Base-by-base conservation (phyloP, 92 coral and sea anemone species). In the Anthopleura xanthogrammica region DNA sequence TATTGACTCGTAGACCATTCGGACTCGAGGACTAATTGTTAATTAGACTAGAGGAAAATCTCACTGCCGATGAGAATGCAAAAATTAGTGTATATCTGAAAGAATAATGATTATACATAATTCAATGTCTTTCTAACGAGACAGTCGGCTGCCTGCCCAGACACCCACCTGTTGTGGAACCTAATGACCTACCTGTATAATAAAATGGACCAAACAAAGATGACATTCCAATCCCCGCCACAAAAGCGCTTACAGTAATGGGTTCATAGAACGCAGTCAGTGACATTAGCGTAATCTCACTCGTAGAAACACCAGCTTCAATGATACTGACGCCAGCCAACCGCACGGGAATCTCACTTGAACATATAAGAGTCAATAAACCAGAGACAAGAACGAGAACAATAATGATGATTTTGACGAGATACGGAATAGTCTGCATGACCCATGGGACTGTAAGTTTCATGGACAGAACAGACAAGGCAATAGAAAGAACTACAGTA, bases 131-230 rank as follows among this genome's bases (percentile, higher is more conserved):
- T 6, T 8, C 11, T 54, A 54, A 5, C 58, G 16, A 54, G 58
- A 54, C 9, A 13, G 58, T 14, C 58, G 2, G 58, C 58, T 0
- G 9, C 9, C 50, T 46, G 7, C 7, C 5, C 64, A 58, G 64
- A 58, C 17, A 29, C 8, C 55, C 41, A 43, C 56, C 79, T 76
- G 79, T 42, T 23, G 19, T 52, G 54, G 4, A 12, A 46, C 22
- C 5, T 62, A 20, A 17, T 20, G 65, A 76, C 95, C 83, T 79
- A 93, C 98, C 89, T 81, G 95, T 92, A 64, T 93, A 93, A 46
- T 89, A 93, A 17, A 93, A 86, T 0, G 98, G 98, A 16, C 95
- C 98, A 68, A 93, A 70, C 50, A 93, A 85, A 2, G 98, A 93
- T 20, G 98, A 79, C 60, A 89, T 71, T 36, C 98, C 98, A 16